A percentile compares a stretch with the other conserved stretches of the same genome.
Conservation (phyloP, 2,888 invertebrate species). For the Synanthedon tipuliformis region DNA sequence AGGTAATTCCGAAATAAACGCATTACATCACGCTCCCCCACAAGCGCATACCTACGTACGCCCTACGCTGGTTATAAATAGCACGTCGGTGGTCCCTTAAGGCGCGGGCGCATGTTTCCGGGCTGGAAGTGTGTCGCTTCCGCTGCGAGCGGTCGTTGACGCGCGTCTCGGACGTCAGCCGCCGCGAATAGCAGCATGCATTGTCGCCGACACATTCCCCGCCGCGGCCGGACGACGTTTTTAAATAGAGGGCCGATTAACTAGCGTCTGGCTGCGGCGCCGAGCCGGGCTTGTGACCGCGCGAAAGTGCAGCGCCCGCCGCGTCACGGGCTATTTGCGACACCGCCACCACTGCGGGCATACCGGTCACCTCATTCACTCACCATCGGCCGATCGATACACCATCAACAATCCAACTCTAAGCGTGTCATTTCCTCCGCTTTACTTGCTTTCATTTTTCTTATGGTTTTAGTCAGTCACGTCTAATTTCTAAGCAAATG, state of each 20-base stretch:
- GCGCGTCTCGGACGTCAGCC: constrained; percentile 45
- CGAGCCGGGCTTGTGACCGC: constrained; percentile 58
- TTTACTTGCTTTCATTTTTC: too few species aligned
- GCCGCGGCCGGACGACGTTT: constrained; percentile 56
- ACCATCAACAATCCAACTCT: constrained; percentile 9
- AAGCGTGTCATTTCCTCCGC: constrained; percentile 6
- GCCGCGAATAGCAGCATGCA: constrained; percentile 8
- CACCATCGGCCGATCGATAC: constrained; percentile 8
- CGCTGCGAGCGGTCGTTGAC: constrained; percentile 66
- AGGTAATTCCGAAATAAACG: constrained; percentile 24
- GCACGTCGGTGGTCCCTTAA: constrained; percentile 55
- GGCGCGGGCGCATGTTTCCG: constrained; percentile 65
- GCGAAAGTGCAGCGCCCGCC: constrained; percentile 65
- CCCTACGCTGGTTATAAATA: constrained; percentile 56
- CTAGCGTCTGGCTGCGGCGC: constrained; percentile 60
- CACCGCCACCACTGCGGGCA: constrained; percentile 11
- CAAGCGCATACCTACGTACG: constrained; percentile 22
- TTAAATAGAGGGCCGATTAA: constrained; percentile 66
- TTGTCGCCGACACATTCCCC: constrained; percentile 43
- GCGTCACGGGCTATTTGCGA: constrained; percentile 67
- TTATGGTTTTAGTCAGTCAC: too few species aligned
- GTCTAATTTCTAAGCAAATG: too few species aligned
- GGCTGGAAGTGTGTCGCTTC: constrained; percentile 69
- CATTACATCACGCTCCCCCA: constrained; percentile 45
- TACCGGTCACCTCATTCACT: not conserved